Evolutionary conservation across 1,140 invertebrate genomes (phyloP), one percentile per base, ranked within the genome.

Genomic region (Ruditapes philippinarum): DNA sequence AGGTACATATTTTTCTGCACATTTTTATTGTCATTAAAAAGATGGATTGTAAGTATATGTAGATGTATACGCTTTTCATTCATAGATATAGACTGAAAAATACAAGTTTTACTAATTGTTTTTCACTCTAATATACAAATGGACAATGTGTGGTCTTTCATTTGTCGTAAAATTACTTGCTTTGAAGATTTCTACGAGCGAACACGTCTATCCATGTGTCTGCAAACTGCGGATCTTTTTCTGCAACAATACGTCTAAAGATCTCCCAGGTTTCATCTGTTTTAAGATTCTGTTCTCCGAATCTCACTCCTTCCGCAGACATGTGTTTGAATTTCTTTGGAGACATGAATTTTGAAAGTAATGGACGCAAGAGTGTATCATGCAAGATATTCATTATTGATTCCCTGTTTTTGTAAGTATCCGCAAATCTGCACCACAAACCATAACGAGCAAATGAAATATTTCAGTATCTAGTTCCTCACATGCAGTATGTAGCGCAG

Each of bases 401-500:
- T 73, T 38, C 12, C 68, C 68, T 65, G 38, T 25, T 38, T 84
- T 84, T 0, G 81, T 84, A 22, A 84, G 36, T 33, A 73, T 51
- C 4, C 31, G 38, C 9, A 36, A 1, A n/a, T 70, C 81, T 40
- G 81, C 81, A 42, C 42, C 49, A 38, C 7, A 49, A 49, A 51
- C 70, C 12, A 14, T 22, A 40, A 86, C 51, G 19, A 86, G 28
- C 0, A 42, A 14, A 19, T 86, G 51, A 28, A 86, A 45, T 1
- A 78, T 38, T 19, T 62, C 36, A 54, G 42, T 17, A 78, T 86
- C 62, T 25, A 40, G 49, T 22, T 78, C 78, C 33, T 86, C 70
- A 31, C 84, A 86, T 31, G 84, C 84, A 78, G 51, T 45, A 62
- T 86, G 84, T 28, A 86, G 40, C n/a, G 84, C 33, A 19, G 84